phyloP scores from a whole-genome alignment of 2,888 invertebrate genomes.

The Tethea ocularis region DNA sequence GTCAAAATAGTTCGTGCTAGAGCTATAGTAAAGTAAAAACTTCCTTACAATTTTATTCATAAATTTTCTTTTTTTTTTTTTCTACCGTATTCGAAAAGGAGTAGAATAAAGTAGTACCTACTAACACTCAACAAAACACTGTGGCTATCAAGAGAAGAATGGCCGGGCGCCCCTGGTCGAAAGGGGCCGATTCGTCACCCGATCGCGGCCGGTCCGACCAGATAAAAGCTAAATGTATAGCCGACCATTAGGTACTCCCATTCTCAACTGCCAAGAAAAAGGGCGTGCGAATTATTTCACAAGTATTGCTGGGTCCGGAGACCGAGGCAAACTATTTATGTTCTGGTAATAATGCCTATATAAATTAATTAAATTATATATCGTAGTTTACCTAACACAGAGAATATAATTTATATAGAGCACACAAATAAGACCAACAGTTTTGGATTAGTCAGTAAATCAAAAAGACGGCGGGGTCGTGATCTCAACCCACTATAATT shows the following conservation, averaged over 20 bases:
- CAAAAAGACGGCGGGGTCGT: no score
- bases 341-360: background rate
- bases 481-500: no score
- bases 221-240: constrained; percentile 5
- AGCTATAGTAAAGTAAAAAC: no score
- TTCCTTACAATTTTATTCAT: no score
- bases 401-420: no score
- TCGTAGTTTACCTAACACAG: no score
- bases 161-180: background rate
- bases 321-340: background rate
- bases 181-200: background rate
- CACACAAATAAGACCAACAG: no score
- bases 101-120: background rate
- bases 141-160: background rate
- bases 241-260: background rate
- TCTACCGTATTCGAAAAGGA: background rate
- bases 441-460: no score
- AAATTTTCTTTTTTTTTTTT: no score
- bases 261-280: constrained; percentile 3
- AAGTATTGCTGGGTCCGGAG: background rate
- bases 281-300: background rate
- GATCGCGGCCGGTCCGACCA: constrained; percentile 3
- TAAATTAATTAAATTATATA: no score
- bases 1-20: no score
- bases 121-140: background rate